Conservation (phyloP, 2,888 invertebrate genomes). For the Pherbina coryleti region DNA sequence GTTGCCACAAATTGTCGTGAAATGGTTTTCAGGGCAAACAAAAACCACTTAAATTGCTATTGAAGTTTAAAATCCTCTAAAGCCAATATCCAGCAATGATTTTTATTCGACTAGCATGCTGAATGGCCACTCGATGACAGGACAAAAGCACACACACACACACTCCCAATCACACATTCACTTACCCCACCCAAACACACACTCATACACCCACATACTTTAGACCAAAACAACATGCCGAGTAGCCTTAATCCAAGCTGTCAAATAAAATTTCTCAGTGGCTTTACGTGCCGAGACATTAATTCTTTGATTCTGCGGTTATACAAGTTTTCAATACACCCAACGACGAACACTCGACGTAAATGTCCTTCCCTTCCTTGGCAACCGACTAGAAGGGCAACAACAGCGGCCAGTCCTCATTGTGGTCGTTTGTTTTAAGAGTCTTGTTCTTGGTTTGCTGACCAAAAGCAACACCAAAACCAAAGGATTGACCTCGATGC, state of each 20-base stretch:
- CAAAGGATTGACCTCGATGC: slow-evolving; percentile 13
- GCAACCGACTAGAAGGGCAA: background rate
- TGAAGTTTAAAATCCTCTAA: background rate
- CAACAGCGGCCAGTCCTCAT: background rate
- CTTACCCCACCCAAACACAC: background rate
- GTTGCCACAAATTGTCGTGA: slow-evolving; percentile 14
- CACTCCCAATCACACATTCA: background rate
- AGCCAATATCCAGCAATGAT: slow-evolving; percentile 12
- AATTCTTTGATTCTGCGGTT: slow-evolving; percentile 26
- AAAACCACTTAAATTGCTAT: background rate
- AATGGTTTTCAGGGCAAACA: slow-evolving; percentile 17
- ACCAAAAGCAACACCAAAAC: background rate
- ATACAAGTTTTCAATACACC: background rate
- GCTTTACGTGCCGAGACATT: slow-evolving; percentile 32
- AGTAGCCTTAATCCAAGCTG: slow-evolving; percentile 9
- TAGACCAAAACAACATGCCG: too few relatives aligned
- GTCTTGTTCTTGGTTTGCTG: background rate
- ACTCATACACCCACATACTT: background rate
- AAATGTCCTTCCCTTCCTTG: background rate
- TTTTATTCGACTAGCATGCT: background rate
- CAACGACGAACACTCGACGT: background rate
- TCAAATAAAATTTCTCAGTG: slow-evolving; percentile 29
- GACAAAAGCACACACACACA: background rate
- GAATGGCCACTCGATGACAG: background rate
- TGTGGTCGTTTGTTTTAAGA: slow-evolving; percentile 11